Percentiles rank a stretch among this genome's conserved stretches.
Evolutionary conservation across 1,140 invertebrate species (phyloP).

Genomic region (Pantala flavescens): DNA sequence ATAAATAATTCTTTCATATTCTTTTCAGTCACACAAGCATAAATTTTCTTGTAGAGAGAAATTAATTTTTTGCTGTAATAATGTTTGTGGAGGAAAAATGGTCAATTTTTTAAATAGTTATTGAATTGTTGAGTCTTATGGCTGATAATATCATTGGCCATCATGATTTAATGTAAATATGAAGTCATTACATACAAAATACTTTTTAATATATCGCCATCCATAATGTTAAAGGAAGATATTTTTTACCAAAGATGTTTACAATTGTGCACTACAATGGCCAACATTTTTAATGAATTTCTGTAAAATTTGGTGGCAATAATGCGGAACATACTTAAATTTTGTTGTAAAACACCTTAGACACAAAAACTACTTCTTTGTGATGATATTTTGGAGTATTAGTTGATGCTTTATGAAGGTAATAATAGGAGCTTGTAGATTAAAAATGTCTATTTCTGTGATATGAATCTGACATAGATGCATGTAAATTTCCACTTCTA

Average conservation of each 20-base stretch:
- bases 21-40: neutral
- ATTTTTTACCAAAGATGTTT: slow-evolving; percentile 10
- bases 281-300: neutral
- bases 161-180: slow-evolving; percentile 5
- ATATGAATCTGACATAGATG: neutral
- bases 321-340: neutral
- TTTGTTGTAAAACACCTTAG: neutral
- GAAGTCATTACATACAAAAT: neutral
- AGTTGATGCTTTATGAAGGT: neutral
- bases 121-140: neutral
- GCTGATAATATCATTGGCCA: neutral
- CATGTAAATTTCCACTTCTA: neutral
- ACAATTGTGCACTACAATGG: neutral
- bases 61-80: neutral
- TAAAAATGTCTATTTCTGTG: neutral
- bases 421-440: neutral
- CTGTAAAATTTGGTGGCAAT: neutral
- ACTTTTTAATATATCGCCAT: neutral
- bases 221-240: neutral
- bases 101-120: neutral
- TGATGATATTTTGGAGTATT: neutral
- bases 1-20: neutral
- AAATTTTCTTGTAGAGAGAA: neutral
- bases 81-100: neutral
- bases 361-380: neutral